A percentile compares a stretch with the other conserved stretches of the same genome.
phyloP scores from a whole-genome alignment of 2,797 vertebrate genomes.

The Cichlasoma orientale region DNA sequence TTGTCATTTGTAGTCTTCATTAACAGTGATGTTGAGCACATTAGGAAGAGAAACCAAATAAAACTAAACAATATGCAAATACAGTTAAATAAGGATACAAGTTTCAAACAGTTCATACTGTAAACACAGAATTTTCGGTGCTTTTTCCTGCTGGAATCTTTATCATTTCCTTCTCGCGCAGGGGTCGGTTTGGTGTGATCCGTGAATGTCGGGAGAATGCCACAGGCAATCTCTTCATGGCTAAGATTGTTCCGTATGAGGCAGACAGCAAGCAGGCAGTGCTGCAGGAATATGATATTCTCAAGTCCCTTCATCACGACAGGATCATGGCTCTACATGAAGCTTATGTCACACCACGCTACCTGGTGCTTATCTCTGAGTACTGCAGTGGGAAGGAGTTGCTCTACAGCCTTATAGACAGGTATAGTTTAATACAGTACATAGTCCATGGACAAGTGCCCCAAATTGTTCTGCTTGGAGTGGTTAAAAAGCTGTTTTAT shows the following conservation, averaged over 20 bases:
- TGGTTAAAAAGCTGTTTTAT: neutral
- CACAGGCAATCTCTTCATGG: slow-evolving; percentile 93
- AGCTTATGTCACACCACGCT: slow-evolving; percentile 96
- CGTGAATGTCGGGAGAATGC: slow-evolving; percentile 94
- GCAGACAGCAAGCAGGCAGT: slow-evolving; percentile 87
- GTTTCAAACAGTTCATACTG: neutral
- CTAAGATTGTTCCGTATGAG: slow-evolving; percentile 96
- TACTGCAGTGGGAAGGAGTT: slow-evolving; percentile 94
- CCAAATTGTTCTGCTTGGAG: neutral
- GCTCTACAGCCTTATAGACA: slow-evolving; percentile 94
- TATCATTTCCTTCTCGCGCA: slow-evolving; percentile 45
- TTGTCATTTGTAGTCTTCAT: neutral
- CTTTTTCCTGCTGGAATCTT: neutral
- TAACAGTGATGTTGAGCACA: neutral
- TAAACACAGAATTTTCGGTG: neutral
- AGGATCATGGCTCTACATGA: slow-evolving; percentile 95
- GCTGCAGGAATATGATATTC: slow-evolving; percentile 96
- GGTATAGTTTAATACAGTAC: slow-evolving; percentile 70
- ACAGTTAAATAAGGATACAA: neutral
- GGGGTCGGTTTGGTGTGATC: slow-evolving; percentile 96
- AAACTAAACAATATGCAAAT: neutral
- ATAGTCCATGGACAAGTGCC: neutral
- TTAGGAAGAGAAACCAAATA: neutral
- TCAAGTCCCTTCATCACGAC: slow-evolving; percentile 93
- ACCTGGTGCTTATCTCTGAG: slow-evolving; percentile 96